Conservation (phyloP, 2,797 vertebrate genomes). For the Atherinosoma microstoma region DNA sequence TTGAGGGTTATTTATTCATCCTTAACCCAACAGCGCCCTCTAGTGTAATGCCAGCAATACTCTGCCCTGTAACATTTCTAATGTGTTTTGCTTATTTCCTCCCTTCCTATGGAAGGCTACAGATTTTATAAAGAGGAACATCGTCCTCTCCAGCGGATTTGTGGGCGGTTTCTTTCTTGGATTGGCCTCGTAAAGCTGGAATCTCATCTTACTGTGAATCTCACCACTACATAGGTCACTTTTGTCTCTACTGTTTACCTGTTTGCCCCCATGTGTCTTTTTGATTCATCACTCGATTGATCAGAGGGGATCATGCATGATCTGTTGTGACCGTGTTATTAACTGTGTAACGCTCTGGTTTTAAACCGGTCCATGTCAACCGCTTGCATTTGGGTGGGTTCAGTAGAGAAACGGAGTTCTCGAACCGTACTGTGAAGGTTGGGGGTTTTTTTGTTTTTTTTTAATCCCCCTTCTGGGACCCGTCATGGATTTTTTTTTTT, state of each 20-base stretch:
- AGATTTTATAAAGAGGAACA: constrained; percentile 97
- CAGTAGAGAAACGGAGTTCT: not conserved
- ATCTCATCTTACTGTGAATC: constrained; percentile 49
- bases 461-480: not conserved
- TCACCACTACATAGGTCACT: constrained; percentile 39
- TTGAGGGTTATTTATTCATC: not conserved
- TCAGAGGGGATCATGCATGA: constrained; percentile 37
- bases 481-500: not conserved
- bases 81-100: not conserved
- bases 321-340: constrained; percentile 49
- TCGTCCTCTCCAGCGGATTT: constrained; percentile 95
- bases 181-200: constrained; percentile 87
- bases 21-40: constrained; percentile 53
- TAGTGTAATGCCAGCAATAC: constrained; percentile 36
- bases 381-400: not conserved
- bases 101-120: constrained; percentile 86
- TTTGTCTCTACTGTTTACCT: constrained; percentile 45
- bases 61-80: constrained; percentile 28
- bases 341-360: constrained; percentile 1
- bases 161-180: constrained; percentile 97
- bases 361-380: not conserved
- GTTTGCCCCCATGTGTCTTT: constrained; percentile 13
- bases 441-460: too few species aligned
- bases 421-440: constrained; percentile 41
- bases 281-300: constrained; percentile 10